Conservation (phyloP, 2,888 invertebrate species). For the Brachyptera putata region DNA sequence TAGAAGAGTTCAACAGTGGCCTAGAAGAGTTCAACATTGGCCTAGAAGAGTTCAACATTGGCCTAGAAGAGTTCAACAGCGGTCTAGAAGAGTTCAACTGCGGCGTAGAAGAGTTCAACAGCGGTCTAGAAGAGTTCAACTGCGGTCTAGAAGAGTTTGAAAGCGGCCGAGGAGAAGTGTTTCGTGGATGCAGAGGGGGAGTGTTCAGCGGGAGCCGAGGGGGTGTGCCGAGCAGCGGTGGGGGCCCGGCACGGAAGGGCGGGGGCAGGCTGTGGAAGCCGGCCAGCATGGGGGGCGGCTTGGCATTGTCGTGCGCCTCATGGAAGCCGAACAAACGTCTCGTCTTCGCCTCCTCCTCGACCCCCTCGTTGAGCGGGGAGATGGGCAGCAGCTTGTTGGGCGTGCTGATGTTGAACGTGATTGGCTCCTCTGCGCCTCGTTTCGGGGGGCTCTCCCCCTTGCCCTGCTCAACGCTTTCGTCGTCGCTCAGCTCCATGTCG, state of each 20-base stretch:
- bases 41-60: too few relatives aligned
- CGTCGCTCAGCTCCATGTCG: constrained; percentile 85
- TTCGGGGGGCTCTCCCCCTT: constrained; percentile 14
- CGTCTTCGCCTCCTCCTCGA: constrained; percentile 1
- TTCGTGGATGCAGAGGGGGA: too few relatives aligned
- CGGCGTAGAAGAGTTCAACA: too few relatives aligned
- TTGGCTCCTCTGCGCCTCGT: constrained; percentile 8
- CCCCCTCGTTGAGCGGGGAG: constrained; percentile 26
- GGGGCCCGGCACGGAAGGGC: not conserved
- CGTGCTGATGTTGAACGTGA: constrained; percentile 25
- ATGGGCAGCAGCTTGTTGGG: constrained; percentile 18
- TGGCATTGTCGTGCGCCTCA: not conserved
- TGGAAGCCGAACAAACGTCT: not conserved
- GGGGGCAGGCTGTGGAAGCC: not conserved
- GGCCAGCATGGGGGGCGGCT: not conserved
- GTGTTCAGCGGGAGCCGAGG: not conserved
- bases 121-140: too few relatives aligned
- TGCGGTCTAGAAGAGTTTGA: too few relatives aligned
- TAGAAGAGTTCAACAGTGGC: too few relatives aligned
- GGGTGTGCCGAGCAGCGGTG: not conserved
- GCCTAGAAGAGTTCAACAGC: too few relatives aligned
- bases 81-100: too few relatives aligned
- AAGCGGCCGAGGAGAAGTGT: too few relatives aligned
- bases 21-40: too few relatives aligned
- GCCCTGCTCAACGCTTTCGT: constrained; percentile 49